A percentile compares a stretch with the other conserved stretches of the same genome.
phyloP scores from a whole-genome alignment of 2,113 vertebrate species.

The Felis chaus region DNA sequence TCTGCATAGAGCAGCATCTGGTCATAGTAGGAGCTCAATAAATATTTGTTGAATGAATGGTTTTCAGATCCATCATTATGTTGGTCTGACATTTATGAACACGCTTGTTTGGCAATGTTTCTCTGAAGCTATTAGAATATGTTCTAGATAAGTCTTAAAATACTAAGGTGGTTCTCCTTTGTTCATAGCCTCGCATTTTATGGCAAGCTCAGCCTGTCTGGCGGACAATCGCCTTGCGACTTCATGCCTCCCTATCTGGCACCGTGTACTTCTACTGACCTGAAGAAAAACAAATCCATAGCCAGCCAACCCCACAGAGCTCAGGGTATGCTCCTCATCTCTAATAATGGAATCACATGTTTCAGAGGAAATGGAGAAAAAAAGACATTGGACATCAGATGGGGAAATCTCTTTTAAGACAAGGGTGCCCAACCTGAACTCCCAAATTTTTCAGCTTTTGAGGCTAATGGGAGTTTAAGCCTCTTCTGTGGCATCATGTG shows the following conservation, averaged over 20 bases:
- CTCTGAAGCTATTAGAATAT: not conserved
- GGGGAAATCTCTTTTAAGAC: not conserved
- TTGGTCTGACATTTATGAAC: not conserved
- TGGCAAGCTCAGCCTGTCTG: not conserved
- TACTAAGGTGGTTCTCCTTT: not conserved
- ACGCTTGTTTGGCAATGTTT: not conserved
- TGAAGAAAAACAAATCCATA: not conserved
- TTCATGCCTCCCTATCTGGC: not conserved
- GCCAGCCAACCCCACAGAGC: not conserved
- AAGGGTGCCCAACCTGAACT: not conserved
- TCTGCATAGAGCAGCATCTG: not conserved
- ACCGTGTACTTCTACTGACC: not conserved
- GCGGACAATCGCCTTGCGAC: not conserved
- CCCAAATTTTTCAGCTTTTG: not conserved
- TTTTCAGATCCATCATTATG: not conserved
- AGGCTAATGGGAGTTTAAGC: not conserved
- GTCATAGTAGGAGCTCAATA: not conserved
- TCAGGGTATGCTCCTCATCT: not conserved
- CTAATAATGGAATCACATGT: not conserved
- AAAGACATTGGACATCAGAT: not conserved
- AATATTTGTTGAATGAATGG: not conserved
- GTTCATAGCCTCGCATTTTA: conserved; percentile 23
- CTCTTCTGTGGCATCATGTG: not conserved
- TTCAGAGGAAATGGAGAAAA: not conserved
- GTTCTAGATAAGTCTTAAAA: not conserved